phyloP scores from a whole-genome alignment of 2,797 vertebrate species.

The Danio kyathit region DNA sequence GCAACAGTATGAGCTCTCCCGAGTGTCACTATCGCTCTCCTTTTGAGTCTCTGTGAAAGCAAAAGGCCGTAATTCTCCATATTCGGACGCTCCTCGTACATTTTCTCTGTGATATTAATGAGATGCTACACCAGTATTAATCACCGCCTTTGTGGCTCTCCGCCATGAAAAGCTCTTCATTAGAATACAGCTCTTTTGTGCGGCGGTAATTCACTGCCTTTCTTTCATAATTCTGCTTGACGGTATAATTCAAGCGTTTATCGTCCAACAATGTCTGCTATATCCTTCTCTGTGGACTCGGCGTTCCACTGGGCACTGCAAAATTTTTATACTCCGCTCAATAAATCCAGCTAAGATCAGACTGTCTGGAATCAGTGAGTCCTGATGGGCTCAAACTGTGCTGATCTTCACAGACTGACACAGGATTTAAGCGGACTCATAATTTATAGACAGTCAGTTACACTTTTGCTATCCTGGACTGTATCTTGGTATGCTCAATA shows the following conservation, averaged over 20 bases:
- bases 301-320: slow-evolving; percentile 17
- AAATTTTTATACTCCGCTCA: slow-evolving; percentile 39
- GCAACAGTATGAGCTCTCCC: not conserved
- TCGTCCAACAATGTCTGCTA: not conserved
- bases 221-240: slow-evolving; percentile 36
- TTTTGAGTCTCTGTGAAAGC: not conserved
- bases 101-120: slow-evolving; percentile 61
- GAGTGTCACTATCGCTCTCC: not conserved
- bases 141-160: slow-evolving; percentile 41
- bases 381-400: slow-evolving; percentile 5
- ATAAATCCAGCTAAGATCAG: slow-evolving; percentile 57
- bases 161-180: slow-evolving; percentile 40
- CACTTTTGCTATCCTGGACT: too few relatives aligned
- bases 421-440: not conserved
- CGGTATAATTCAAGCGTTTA: slow-evolving; percentile 28
- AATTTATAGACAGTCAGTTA: not conserved
- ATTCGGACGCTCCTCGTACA: slow-evolving; percentile 47
- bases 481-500: not conserved
- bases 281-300: not conserved
- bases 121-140: slow-evolving; percentile 57
- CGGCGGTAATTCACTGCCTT: not conserved
- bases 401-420: slow-evolving; percentile 4
- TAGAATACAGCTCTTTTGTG: slow-evolving; percentile 1
- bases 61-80: not conserved
- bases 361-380: slow-evolving; percentile 31